phyloP scores from a whole-genome alignment of 1,140 invertebrate species.

The Heliconius melpomene region DNA sequence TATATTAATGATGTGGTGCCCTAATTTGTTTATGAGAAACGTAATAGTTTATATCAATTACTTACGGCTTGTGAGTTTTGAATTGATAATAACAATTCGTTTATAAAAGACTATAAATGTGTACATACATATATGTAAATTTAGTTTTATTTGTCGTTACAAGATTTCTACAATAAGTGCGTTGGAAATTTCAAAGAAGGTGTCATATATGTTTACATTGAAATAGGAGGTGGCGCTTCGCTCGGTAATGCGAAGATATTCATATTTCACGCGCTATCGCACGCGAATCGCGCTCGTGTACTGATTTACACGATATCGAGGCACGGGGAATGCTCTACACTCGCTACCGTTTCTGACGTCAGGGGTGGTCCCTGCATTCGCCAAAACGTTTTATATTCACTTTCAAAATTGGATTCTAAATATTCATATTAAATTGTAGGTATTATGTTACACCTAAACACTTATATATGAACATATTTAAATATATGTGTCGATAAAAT shows the following conservation, averaged over 20 bases:
- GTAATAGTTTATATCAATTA: not conserved
- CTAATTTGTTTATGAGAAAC: constrained; percentile 15
- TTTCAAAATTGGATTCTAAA: not conserved
- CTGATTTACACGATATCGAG: constrained; percentile 70
- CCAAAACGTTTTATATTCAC: not conserved
- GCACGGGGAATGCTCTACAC: constrained; percentile 51
- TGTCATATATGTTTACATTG: constrained; percentile 43
- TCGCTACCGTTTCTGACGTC: constrained; percentile 57
- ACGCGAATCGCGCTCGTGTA: constrained; percentile 55
- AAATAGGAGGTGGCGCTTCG: constrained; percentile 38
- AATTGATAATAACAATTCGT: not conserved
- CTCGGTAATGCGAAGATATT: constrained; percentile 58
- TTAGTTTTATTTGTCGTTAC: not conserved
- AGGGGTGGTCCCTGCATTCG: constrained; percentile 47
- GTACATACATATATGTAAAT: not conserved
- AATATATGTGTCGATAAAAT: constrained; percentile 46
- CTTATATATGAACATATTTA: constrained; percentile 42
- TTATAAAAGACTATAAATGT: not conserved
- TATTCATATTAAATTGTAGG: constrained; percentile 5
- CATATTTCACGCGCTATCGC: constrained; percentile 65
- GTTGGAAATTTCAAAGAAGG: constrained; percentile 28
- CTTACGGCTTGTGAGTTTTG: not conserved
- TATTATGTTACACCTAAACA: constrained; percentile 45
- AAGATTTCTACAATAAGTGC: constrained; percentile 15
- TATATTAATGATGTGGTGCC: constrained; percentile 26